Evolutionary conservation across 2,113 vertebrate species (phyloP).

Genomic region (Vulpes vulpes): DNA sequence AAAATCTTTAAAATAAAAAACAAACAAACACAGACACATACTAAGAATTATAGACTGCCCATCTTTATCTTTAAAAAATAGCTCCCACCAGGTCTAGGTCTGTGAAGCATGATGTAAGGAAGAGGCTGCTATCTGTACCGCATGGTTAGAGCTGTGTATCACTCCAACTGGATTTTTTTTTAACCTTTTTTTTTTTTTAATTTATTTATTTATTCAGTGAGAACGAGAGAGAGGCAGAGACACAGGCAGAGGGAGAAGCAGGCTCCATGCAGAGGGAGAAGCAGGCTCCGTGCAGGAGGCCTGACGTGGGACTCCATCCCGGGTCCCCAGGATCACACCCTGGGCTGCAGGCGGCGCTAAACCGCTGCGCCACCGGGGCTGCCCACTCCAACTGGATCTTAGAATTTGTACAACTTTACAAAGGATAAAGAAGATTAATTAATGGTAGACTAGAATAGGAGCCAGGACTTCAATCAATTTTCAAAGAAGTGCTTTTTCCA

Average conservation of each 20-base stretch:
- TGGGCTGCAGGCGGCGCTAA: too few species aligned
- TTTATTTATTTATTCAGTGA: too few species aligned
- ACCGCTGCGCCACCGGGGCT: too few species aligned
- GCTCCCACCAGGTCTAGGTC: not conserved
- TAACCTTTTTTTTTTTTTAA: too few species aligned
- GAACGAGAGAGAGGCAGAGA: too few species aligned
- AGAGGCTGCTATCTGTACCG: not conserved
- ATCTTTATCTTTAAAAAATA: constrained; percentile 32
- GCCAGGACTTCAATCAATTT: not conserved
- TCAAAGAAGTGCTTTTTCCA: not conserved
- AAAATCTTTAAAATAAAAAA: too few species aligned
- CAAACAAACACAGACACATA: not conserved
- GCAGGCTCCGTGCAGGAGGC: too few species aligned
- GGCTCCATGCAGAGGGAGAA: too few species aligned
- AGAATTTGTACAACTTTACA: not conserved
- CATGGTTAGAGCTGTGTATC: not conserved
- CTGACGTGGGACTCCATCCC: too few species aligned
- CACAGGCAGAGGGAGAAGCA: too few species aligned
- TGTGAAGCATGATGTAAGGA: not conserved
- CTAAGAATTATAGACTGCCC: not conserved
- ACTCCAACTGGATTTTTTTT: not conserved
- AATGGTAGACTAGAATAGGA: not conserved
- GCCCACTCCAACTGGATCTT: not conserved
- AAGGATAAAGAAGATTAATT: not conserved
- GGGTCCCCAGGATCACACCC: too few species aligned